Evolutionary conservation across 2,113 vertebrate genomes (phyloP), one percentile per base, ranked within the genome.

Genomic region (Spea multiplicata): DNA sequence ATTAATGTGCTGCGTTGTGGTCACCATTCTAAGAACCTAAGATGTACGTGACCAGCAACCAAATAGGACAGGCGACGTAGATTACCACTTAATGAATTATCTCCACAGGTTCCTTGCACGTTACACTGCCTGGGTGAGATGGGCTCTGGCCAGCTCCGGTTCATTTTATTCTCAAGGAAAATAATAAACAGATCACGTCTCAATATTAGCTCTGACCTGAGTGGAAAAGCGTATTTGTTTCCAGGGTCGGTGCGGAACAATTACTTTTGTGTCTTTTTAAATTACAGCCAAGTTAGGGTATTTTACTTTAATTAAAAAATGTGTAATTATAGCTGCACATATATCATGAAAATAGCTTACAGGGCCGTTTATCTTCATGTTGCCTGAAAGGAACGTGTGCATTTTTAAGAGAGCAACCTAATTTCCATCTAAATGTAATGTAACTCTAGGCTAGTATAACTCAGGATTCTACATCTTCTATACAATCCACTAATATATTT

Each of bases 221-320:
- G 50, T 64, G 57, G 45, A 71, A 52, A 64, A 4, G 5, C 30
- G 57, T 67, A 50, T 50, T 62, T 78, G 68, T 50, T 78, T 78
- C 46, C 16, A 4, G 44, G 55, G 57, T 71, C 13, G 50, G 55
- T 59, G 14, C 46, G 59, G 71, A 71, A 64, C 67, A 71, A 78
- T 78, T 78, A 78, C 68, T 78, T 71, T 78, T 71, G 52, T 61
- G 75, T 71, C 75, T 77, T 10, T 49, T 47, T 71, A 78, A 78
- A 68, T 78, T 71, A 71, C 68, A 52, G 68, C 68, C 68, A 71
- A 78, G 76, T 71, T 70, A 44, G 55, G 12, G 66, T 62, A 64
- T 71, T 78, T 78, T 48, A 71, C 67, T 78, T 78, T 78, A 78
- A 78, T 78, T 78, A 76, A 76, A 78, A 77, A 78, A 71, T 65